These are phyloP conservation scores for Delphinapterus leucas DNA, from an alignment of 2,113 vertebrate genomes.

Conservation along the genomic window DNA sequence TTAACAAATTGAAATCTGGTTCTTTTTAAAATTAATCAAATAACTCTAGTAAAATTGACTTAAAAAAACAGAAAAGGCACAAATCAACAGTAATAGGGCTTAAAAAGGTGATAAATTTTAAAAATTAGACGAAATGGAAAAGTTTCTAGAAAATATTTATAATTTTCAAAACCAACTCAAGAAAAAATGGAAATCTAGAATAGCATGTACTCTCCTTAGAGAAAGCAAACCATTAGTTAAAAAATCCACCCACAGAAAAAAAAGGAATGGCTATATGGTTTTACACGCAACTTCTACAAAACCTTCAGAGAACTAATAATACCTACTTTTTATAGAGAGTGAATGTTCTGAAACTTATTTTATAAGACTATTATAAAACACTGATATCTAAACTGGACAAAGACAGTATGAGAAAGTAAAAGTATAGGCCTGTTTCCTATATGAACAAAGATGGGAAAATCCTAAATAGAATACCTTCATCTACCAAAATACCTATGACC, in stretches of 20 bases:
- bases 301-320: not conserved
- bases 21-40: conserved; percentile 3
- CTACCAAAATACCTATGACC: not conserved
- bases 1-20: not conserved
- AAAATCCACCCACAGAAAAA: conserved; percentile 22
- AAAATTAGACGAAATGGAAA: not conserved
- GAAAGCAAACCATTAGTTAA: not conserved
- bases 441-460: conserved; percentile 22
- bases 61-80: not conserved
- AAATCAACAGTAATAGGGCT: not conserved
- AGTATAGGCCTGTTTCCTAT: not conserved
- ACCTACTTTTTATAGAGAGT: not conserved
- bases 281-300: conserved; percentile 22
- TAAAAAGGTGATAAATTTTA: not conserved
- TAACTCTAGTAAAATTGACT: not conserved
- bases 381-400: not conserved
- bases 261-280: not conserved
- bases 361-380: conserved; percentile 29
- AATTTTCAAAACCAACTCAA: not conserved
- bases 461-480: not conserved
- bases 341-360: conserved; percentile 23
- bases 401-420: not conserved
- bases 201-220: not conserved
- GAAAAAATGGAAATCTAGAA: not conserved
- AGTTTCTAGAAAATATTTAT: not conserved